Evolutionary conservation across 2,888 invertebrate species (phyloP).

Genomic region (Chymomyza amoena): DNA sequence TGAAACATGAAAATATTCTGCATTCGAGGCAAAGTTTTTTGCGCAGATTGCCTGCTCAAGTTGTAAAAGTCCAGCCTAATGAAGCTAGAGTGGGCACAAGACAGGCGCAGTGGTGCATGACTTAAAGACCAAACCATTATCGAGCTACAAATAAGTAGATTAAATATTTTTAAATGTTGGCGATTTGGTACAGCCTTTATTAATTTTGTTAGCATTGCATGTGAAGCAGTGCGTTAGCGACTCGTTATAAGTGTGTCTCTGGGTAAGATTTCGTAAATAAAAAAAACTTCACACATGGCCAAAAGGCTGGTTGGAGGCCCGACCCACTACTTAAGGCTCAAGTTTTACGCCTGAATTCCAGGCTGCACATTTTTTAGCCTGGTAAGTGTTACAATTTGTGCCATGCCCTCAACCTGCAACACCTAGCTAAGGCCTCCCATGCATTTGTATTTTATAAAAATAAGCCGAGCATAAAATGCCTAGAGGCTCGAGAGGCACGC

Average conservation of each 20-base stretch:
- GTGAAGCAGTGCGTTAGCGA: background rate
- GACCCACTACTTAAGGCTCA: background rate
- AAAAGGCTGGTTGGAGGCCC: background rate
- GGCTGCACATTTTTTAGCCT: background rate
- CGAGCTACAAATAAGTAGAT: too few relatives aligned
- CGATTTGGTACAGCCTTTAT: constrained; percentile 11
- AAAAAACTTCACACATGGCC: background rate
- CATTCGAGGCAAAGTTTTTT: background rate
- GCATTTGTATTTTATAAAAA: constrained; percentile 34
- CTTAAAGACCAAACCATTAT: background rate
- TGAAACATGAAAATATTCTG: constrained; percentile 19
- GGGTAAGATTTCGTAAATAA: background rate
- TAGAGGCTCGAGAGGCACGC: constrained; percentile 4
- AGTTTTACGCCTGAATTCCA: background rate
- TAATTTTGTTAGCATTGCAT: constrained; percentile 5
- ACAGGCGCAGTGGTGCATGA: background rate
- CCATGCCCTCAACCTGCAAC: constrained; percentile 7
- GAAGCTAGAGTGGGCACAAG: background rate
- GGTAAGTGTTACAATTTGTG: constrained; percentile 1
- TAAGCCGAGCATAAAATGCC: constrained; percentile 71
- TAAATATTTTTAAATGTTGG: background rate
- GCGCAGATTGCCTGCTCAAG: background rate
- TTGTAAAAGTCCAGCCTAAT: background rate
- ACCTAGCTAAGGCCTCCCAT: background rate
- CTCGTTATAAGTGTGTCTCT: background rate